Evolutionary conservation across 2,113 vertebrate genomes (phyloP).

Genomic region (Tragulus kanchil): DNA sequence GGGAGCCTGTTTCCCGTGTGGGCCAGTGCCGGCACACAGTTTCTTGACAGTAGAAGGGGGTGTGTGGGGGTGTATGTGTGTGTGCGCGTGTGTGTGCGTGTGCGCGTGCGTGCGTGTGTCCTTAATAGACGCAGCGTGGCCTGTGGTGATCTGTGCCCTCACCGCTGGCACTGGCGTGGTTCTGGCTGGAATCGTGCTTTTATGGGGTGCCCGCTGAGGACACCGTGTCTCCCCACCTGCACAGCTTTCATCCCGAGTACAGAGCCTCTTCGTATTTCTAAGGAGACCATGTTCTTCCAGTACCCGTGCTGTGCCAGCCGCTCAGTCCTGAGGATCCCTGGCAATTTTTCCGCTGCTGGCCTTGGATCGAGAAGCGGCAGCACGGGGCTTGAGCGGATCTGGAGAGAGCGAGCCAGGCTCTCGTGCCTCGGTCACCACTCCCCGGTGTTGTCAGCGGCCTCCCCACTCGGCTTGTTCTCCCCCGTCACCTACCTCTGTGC

Average conservation of each 20-base stretch:
- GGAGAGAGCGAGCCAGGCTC: background rate
- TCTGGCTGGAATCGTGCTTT: too few relatives aligned
- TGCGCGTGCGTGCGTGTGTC: background rate
- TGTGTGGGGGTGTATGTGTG: background rate
- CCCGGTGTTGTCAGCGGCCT: background rate
- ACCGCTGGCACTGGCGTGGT: too few relatives aligned
- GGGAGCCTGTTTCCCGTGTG: background rate
- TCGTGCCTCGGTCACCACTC: fast-evolving
- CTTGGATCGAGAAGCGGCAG: background rate
- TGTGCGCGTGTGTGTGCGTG: background rate
- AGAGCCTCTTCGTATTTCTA: background rate
- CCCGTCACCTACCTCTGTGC: fast-evolving
- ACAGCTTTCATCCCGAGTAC: background rate
- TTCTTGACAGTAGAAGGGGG: background rate
- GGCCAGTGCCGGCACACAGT: too few relatives aligned
- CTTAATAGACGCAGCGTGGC: too few relatives aligned
- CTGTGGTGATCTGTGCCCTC: too few relatives aligned
- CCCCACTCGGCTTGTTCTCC: too few relatives aligned
- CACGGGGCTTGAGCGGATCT: background rate
- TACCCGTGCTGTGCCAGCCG: fast-evolving
- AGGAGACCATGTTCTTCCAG: background rate
- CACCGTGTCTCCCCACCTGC: background rate
- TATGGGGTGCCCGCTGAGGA: too few relatives aligned
- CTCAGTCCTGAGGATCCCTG: fast-evolving
- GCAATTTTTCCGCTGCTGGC: too few relatives aligned